Conservation (phyloP, 2,113 vertebrate species). For the Antechinus stuartii region DNA sequence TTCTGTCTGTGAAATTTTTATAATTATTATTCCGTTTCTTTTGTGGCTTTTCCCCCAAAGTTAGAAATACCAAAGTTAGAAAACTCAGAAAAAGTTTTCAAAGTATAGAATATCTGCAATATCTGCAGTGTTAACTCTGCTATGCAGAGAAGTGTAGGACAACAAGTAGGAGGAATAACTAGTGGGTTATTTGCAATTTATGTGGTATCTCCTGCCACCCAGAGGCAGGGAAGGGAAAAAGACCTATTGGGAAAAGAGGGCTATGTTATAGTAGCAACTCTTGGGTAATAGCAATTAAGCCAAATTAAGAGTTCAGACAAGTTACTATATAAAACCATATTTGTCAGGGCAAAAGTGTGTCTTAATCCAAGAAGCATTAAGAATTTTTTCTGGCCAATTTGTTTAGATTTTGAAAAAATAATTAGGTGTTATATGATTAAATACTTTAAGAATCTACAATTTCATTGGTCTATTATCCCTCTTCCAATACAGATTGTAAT, state of each 20-base stretch:
- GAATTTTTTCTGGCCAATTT: not conserved
- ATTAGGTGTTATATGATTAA: constrained; percentile 25
- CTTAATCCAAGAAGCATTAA: constrained; percentile 33
- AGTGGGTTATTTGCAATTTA: not conserved
- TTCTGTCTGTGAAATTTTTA: constrained; percentile 39
- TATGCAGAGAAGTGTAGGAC: not conserved
- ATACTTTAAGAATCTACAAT: not conserved
- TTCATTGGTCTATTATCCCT: not conserved
- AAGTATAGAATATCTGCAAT: constrained; percentile 2
- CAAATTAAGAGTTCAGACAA: constrained; percentile 30
- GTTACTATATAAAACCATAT: not conserved
- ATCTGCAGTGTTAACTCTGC: constrained; percentile 6
- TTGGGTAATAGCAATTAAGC: constrained; percentile 3
- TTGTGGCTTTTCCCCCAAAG: not conserved
- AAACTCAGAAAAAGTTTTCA: constrained; percentile 34
- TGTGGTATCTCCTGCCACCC: not conserved
- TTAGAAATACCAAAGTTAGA: not conserved
- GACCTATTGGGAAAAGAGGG: not conserved
- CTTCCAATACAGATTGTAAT: not conserved
- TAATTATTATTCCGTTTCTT: constrained; percentile 20
- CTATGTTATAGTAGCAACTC: not conserved
- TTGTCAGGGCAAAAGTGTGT: not conserved
- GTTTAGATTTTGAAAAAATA: constrained; percentile 24
- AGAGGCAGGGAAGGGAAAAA: not conserved
- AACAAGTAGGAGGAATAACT: not conserved